Base-by-base conservation (phyloP, 2,113 vertebrate genomes). In the Grus americana region DNA sequence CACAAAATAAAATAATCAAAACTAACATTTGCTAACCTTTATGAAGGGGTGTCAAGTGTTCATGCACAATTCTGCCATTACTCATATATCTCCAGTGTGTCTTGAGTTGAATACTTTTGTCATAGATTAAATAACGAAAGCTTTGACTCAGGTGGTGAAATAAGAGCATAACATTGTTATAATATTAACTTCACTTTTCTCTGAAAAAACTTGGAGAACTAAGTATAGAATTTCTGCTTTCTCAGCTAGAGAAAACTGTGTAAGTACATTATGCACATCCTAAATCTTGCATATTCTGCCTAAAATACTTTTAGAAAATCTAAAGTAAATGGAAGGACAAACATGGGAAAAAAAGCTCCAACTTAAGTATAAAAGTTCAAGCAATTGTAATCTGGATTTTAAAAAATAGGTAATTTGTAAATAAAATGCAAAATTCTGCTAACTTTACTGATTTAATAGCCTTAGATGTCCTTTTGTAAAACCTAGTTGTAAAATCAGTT, bases 101-200 rank as follows among this genome's bases (percentile, higher is more conserved):
- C 36, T 72, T n/a, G 32, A 67, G 47, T 65, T 61, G 20, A 50
- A 71, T 68, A 30, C 27, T 87, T 90, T 78, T 90, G 38, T 85
- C 46, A 4, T 17, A 76, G 73, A 36, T 83, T 73, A 80, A 84
- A 46, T 80, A 95, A 61, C 0, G 2, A 90, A 78, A 66, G 63
- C 72, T 76, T 96, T 90, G 71, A 71, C 5, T 2, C 44, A 50
- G 46, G 62, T 66, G 78, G 57, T 92, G 76, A 72, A 72, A 22
- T 52, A 76, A 46, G 38, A 92, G 72, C 29, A 10, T 86, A 59
- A 52, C 50, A n/a, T 59, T 49, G 29, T 71, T 24, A 12, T 36
- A 38, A 44, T 38, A 54, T 58, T 90, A 58, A 78, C 73, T 94
- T 94, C 74, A 47, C 22, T 67, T 70, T 68, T 73, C 54, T 83